phyloP scores from a whole-genome alignment of 2,888 invertebrate genomes.

The Troides oblongomaculatus region DNA sequence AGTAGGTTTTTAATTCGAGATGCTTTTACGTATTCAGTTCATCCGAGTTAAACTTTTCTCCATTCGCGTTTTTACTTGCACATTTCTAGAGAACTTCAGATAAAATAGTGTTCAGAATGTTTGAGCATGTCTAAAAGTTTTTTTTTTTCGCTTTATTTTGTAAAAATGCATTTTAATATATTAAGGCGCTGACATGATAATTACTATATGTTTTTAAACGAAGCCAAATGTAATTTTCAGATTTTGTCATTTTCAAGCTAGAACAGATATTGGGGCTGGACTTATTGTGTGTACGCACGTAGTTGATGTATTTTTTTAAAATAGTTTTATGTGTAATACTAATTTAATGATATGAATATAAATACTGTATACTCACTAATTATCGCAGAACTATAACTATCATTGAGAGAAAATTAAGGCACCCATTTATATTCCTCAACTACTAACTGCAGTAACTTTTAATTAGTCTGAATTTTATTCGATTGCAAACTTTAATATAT shows the following conservation, averaged over 20 bases:
- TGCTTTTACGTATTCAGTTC: conserved; percentile 28
- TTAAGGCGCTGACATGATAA: not conserved
- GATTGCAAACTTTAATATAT: conserved; percentile 13
- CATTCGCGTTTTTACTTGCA: conserved; percentile 20
- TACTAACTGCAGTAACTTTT: conserved; percentile 16
- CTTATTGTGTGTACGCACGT: no score
- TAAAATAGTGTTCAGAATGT: conserved; percentile 12
- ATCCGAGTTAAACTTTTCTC: conserved; percentile 23
- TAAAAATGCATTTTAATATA: not conserved
- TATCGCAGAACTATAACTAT: conserved; percentile 16
- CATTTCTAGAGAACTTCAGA: conserved; percentile 17
- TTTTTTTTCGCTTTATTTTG: not conserved
- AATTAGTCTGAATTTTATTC: conserved; percentile 24
- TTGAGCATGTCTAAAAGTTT: not conserved
- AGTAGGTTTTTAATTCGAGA: conserved; percentile 27
- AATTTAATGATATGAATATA: not conserved
- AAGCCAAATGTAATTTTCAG: no score
- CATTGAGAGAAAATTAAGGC: not conserved
- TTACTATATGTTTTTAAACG: no score
- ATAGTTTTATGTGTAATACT: no score
- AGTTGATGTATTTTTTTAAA: no score
- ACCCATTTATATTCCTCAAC: conserved; percentile 4
- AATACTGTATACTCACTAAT: conserved; percentile 12
- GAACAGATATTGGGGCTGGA: no score
- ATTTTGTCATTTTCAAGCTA: no score